These are phyloP conservation scores for Ibycter americanus DNA, from an alignment of 2,797 vertebrate genomes.

Conservation along the genomic window DNA sequence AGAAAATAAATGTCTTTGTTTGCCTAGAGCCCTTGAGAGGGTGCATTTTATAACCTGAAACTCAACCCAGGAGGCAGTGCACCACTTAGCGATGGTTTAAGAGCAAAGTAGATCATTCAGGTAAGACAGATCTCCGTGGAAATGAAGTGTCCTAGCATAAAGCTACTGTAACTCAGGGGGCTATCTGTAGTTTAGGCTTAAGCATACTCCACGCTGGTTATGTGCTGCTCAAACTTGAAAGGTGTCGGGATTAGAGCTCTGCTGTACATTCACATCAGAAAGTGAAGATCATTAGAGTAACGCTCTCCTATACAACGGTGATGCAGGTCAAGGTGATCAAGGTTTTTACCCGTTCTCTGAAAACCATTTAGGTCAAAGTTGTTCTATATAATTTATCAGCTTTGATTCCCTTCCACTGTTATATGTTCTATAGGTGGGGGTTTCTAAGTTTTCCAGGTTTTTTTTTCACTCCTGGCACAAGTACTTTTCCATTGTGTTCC, in stretches of 20 bases:
- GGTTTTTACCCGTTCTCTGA: conserved; percentile 36
- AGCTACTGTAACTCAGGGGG: neutral
- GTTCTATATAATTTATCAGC: conserved; percentile 5
- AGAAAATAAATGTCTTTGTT: neutral
- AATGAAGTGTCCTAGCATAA: neutral
- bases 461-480: neutral
- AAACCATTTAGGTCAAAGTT: conserved; percentile 25
- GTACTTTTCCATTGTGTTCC: neutral
- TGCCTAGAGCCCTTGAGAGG: neutral
- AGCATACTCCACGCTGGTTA: conserved; percentile 2
- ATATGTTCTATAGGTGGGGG: neutral
- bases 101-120: neutral
- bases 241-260: conserved; percentile 44
- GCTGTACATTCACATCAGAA: conserved; percentile 34
- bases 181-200: conserved; percentile 26
- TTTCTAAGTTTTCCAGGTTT: neutral
- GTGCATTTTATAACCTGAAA: neutral
- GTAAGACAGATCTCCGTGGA: neutral
- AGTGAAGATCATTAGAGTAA: conserved; percentile 38
- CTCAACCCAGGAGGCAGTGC: neutral
- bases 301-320: neutral
- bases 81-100: neutral
- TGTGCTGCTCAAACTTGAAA: conserved; percentile 47
- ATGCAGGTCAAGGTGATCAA: conserved; percentile 47
- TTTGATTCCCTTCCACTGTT: conserved; percentile 29